Evolutionary conservation across 1,140 invertebrate genomes (phyloP).

Genomic region (Formica selysi): DNA sequence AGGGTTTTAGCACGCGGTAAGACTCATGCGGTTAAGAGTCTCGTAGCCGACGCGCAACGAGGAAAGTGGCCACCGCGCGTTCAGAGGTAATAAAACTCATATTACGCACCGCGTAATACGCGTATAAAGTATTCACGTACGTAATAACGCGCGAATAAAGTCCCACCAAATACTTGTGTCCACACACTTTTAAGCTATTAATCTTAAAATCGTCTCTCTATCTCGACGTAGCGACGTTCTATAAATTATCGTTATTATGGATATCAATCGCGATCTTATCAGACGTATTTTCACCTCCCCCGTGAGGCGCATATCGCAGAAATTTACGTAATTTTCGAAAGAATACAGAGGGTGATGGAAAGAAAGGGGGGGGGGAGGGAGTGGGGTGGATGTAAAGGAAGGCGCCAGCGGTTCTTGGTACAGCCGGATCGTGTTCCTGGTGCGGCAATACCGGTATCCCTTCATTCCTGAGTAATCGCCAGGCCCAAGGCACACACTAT

Average conservation of each 20-base stretch:
- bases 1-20: background rate
- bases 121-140: conserved; percentile 68
- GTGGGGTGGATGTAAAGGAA: conserved; percentile 62
- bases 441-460: conserved; percentile 85
- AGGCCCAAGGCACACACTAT: conserved; percentile 80
- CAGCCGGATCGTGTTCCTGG: conserved; percentile 77
- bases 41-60: conserved; percentile 44
- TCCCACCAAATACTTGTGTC: background rate
- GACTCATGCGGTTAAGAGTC: conserved; percentile 49
- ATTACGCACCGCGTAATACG: conserved; percentile 69
- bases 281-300: conserved; percentile 37
- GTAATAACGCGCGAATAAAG: conserved; percentile 61
- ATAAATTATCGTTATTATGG: background rate
- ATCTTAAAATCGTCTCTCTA: background rate
- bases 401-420: conserved; percentile 77
- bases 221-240: background rate
- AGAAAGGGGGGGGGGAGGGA: conserved; percentile 49
- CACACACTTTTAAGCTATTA: background rate
- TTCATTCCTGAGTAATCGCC: conserved; percentile 86
- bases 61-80: conserved; percentile 69
- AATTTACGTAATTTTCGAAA: conserved; percentile 58
- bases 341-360: conserved; percentile 39
- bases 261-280: conserved; percentile 24
- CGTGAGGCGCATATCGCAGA: conserved; percentile 3
- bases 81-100: conserved; percentile 72